These are phyloP conservation scores for Diarsia dahlii DNA, from an alignment of 2,888 invertebrate species.

Conservation along the genomic window DNA sequence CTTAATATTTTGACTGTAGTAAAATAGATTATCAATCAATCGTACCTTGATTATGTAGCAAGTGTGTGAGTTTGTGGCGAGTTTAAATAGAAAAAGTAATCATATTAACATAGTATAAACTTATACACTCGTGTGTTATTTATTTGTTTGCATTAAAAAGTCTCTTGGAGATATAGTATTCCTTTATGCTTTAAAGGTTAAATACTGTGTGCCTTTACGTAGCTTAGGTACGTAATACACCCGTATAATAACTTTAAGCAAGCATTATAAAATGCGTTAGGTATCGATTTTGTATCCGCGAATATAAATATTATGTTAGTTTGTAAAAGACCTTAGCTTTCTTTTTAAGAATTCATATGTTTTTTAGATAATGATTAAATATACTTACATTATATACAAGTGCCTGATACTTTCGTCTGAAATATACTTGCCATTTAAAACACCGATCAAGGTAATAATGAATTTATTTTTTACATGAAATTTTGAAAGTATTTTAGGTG, in stretches of 20 bases:
- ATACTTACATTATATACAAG: conserved; percentile 9
- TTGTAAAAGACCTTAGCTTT: conserved; percentile 44
- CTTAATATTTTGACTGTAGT: conserved; percentile 33
- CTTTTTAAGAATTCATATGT: conserved; percentile 16
- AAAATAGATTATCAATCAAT: conserved; percentile 30
- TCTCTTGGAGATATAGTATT: conserved; percentile 65
- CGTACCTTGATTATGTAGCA: conserved; percentile 36
- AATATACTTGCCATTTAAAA: conserved; percentile 68
- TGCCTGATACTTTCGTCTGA: conserved; percentile 44
- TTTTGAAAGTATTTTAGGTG: conserved; percentile 81
- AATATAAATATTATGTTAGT: conserved; percentile 4
- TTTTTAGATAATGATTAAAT: conserved; percentile 5
- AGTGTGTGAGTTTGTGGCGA: conserved; percentile 28
- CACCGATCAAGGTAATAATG: conserved; percentile 68
- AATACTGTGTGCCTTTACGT: conserved; percentile 43
- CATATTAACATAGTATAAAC: conserved; percentile 24
- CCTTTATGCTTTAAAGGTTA: conserved; percentile 40
- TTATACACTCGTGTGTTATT: conserved; percentile 43
- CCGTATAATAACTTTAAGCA: conserved; percentile 1
- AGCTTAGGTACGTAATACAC: conserved; percentile 6
- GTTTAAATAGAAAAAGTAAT: conserved; percentile 43
- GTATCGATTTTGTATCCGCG: conserved; percentile 34
- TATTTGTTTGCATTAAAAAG: conserved; percentile 58
- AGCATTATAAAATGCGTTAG: conserved; percentile 3
- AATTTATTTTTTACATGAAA: conserved; percentile 73